Evolutionary conservation across 2,113 vertebrate genomes (phyloP), one percentile per base, ranked within the genome.

Genomic region (Varanus komodoensis): DNA sequence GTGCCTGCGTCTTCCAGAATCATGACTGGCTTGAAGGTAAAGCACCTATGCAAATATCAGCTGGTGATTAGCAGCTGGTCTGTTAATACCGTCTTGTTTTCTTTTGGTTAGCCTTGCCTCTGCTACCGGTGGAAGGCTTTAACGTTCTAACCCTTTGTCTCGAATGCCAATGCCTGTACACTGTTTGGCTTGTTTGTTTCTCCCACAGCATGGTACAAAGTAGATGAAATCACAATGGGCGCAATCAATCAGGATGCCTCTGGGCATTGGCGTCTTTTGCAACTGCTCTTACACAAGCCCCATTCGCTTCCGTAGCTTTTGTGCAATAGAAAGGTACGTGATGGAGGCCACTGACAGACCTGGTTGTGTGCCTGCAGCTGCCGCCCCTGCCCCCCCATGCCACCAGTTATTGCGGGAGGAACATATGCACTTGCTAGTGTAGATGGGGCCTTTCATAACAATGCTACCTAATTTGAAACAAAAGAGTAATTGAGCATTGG

Each of bases 391-490:
- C n/a, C n/a, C n/a, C 52, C 50, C 27, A 25, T 84, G 54, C 32
- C 54, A 52, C 21, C 23, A 14, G 57, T 54, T 86, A 44, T 86
- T 44, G 25, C 23, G 12, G 64, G 4, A 78, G 8, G 44, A 32
- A 23, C 5, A 64, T n/a, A 38, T 68, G 6, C 48, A 54, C 3
- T 15, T 84, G n/a, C 29, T 54, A 32, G 17, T 80, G 50, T 57
- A 80, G 83, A 80, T 48, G 29, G 32, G 44, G 64, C 61, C 75
- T 80, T 71, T 79, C 71, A 61, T 80, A 69, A 44, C 29, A 88
- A 23, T 84, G 32, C 27, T 67, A 64, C 38, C 88, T 90, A 90
- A 86, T 90, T 86, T 32, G 86, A 69, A 84, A 86, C 75, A 85
- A 85, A 80, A 54, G 48, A 86, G 74, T 85, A 80, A 85, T 25